Percentiles rank a stretch among this genome's conserved stretches.
phyloP scores from a whole-genome alignment of 2,113 vertebrate genomes.

The Scopus umbretta region DNA sequence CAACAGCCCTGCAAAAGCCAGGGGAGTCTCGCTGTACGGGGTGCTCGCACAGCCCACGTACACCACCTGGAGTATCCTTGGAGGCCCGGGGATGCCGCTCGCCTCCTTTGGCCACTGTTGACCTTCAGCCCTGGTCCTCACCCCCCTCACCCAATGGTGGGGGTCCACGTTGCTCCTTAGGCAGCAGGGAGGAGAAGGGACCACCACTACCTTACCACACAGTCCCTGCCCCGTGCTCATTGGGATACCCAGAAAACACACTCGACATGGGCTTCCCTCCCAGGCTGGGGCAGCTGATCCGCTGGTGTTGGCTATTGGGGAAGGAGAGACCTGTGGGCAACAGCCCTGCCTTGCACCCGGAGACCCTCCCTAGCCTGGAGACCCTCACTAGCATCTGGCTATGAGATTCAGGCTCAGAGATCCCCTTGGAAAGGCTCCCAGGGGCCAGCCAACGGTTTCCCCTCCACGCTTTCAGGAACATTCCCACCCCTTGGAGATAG shows the following conservation, averaged over 20 bases:
- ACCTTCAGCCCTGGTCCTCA: not conserved
- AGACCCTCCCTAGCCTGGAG: no score
- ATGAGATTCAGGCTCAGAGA: not conserved
- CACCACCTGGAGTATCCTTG: not conserved
- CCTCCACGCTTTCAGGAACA: rapidly evolving
- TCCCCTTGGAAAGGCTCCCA: not conserved
- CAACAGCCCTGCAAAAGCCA: constrained; percentile 59
- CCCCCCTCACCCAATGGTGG: rapidly evolving
- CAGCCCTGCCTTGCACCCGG: no score
- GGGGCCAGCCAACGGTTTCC: not conserved
- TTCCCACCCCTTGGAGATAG: not conserved
- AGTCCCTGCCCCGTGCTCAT: rapidly evolving
- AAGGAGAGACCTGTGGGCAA: not conserved
- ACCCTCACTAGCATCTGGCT: not conserved
- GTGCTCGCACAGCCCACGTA: not conserved
- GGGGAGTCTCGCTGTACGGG: rapidly evolving
- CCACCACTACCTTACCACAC: rapidly evolving
- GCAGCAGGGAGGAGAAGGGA: not conserved
- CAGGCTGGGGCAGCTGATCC: rapidly evolving
- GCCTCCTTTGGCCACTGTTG: not conserved
- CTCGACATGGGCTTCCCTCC: rapidly evolving
- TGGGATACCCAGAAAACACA: not conserved
- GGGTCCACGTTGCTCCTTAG: not conserved
- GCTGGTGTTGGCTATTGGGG: rapidly evolving
- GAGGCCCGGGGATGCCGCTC: rapidly evolving